Conservation (phyloP, 2,113 vertebrate genomes). For the Coptodon bakossiorum region DNA sequence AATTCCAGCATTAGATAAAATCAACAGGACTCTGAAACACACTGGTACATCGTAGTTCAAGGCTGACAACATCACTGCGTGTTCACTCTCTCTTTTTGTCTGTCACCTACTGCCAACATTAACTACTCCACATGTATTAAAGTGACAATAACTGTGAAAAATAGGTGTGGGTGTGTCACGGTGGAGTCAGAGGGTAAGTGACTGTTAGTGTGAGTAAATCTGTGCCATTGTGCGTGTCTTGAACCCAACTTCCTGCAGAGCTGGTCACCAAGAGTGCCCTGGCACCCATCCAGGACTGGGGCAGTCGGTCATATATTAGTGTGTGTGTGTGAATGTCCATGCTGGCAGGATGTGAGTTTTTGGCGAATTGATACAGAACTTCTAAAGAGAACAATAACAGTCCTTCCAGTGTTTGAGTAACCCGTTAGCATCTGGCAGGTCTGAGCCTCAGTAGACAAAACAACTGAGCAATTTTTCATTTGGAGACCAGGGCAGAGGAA, state of each 20-base stretch:
- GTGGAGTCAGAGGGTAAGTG: background rate
- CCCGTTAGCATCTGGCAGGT: conserved; percentile 44
- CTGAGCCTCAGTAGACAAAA: conserved; percentile 41
- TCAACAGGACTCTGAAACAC: background rate
- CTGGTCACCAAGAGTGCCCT: background rate
- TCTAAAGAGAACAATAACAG: conserved; percentile 33
- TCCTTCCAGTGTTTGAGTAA: conserved; percentile 41
- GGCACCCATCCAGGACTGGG: background rate
- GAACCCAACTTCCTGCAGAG: background rate
- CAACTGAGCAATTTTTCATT: conserved; percentile 49
- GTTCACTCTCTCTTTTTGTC: background rate
- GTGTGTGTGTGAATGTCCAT: background rate
- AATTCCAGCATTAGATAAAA: background rate
- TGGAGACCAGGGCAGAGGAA: conserved; percentile 11
- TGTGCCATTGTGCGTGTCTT: background rate
- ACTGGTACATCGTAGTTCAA: background rate
- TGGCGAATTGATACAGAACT: conserved; percentile 1
- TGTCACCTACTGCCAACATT: background rate
- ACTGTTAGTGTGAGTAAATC: background rate
- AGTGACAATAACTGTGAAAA: background rate
- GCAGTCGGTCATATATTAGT: background rate
- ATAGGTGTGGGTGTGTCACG: background rate
- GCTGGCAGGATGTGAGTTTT: conserved; percentile 24
- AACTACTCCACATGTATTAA: background rate
- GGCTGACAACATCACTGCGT: background rate